Percentiles rank a stretch among this genome's conserved stretches.
These are phyloP conservation scores for Anguilla anguilla DNA, from an alignment of 2,797 vertebrate species.

Conservation along the genomic window DNA sequence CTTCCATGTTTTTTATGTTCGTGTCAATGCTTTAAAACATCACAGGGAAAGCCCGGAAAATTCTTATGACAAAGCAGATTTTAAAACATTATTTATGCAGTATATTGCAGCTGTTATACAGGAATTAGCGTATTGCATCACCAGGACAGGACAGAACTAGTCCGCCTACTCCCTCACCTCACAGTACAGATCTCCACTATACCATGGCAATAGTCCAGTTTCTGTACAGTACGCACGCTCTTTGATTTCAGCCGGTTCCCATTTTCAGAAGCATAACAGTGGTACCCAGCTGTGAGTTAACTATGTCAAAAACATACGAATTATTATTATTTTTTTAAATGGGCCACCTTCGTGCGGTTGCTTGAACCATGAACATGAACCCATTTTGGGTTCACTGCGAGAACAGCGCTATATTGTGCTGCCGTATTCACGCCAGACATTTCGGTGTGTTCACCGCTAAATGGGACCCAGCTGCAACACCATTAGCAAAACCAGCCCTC, in stretches of 20 bases:
- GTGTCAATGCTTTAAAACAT: background rate
- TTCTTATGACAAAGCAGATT: no score
- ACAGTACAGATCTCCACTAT: background rate
- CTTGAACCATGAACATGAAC: constrained; percentile 21
- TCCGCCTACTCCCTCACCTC: background rate
- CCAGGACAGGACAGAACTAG: background rate
- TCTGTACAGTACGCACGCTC: background rate
- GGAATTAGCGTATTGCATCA: background rate
- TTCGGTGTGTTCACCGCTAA: background rate
- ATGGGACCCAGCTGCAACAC: background rate
- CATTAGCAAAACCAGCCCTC: background rate
- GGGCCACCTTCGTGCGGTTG: background rate
- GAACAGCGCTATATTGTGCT: background rate
- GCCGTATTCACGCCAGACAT: background rate
- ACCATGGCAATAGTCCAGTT: background rate
- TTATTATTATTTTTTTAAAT: background rate
- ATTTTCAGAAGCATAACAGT: background rate
- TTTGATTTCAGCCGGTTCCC: background rate
- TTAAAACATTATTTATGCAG: background rate
- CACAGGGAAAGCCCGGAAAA: no score
- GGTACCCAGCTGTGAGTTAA: background rate
- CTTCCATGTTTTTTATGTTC: no score
- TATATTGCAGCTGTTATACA: background rate
- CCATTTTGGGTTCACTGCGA: background rate
- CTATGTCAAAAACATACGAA: background rate